phyloP scores from a whole-genome alignment of 1,140 invertebrate genomes.

The Cydia splendana region DNA sequence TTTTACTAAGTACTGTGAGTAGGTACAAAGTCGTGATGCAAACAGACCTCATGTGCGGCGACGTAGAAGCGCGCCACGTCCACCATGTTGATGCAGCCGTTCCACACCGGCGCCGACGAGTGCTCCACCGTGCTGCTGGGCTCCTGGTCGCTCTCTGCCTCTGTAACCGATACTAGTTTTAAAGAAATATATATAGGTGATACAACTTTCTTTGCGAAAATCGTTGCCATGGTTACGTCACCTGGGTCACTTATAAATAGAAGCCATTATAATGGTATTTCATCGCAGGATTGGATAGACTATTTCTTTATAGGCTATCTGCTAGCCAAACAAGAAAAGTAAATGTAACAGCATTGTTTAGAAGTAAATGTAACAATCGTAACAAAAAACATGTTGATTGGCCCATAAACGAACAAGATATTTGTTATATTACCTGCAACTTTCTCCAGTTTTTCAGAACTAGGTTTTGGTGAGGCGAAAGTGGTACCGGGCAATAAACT shows the following conservation, averaged over 20 bases:
- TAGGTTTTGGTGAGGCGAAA: conserved; percentile 42
- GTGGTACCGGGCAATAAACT: conserved; percentile 45
- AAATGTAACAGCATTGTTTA: no score
- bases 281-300: no score
- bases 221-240: no score
- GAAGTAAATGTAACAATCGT: no score
- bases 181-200: no score
- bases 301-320: no score
- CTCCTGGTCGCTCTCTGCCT: conserved; percentile 83
- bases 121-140: conserved; percentile 81
- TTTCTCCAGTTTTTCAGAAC: conserved; percentile 67
- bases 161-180: conserved; percentile 42
- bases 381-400: conserved; percentile 20
- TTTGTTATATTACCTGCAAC: conserved; percentile 61
- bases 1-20: no score
- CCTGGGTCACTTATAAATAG: no score
- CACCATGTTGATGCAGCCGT: conserved; percentile 93
- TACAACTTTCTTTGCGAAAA: no score
- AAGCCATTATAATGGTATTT: no score
- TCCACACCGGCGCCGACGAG: conserved; percentile 85
- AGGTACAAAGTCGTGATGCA: not conserved
- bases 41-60: conserved; percentile 86
- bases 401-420: conserved; percentile 31
- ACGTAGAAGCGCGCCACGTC: conserved; percentile 95
- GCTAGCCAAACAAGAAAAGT: no score